Evolutionary conservation across 1,140 invertebrate species (phyloP).

Genomic region (Heterodera schachtii): DNA sequence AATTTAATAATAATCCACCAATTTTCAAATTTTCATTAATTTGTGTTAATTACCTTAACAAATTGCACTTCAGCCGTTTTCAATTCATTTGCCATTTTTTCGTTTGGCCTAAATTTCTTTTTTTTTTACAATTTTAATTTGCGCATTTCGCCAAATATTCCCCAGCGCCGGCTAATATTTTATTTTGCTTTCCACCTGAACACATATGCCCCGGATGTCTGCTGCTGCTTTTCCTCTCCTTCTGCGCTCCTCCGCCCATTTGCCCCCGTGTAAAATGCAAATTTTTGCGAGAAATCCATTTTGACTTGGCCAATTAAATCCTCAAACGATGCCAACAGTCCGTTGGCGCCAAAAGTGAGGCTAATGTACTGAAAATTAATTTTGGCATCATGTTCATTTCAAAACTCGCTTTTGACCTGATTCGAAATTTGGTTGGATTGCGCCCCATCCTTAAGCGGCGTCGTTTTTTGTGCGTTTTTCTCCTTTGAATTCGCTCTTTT

Average conservation of each 20-base stretch:
- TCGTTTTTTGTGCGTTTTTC: background rate
- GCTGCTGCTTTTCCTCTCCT: background rate
- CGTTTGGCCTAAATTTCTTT: slow-evolving; percentile 72
- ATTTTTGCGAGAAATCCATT: slow-evolving; percentile 32
- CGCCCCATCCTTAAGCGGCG: background rate
- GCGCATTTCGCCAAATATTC: background rate
- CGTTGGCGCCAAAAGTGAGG: slow-evolving; percentile 32
- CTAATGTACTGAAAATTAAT: slow-evolving; percentile 30
- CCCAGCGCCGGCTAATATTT: no score
- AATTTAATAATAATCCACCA: no score
- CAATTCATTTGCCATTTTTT: slow-evolving; percentile 41
- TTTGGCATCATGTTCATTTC: background rate
- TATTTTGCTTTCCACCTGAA: slow-evolving; percentile 64
- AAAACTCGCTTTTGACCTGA: background rate
- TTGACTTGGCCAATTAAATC: slow-evolving; percentile 25
- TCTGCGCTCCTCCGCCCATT: background rate
- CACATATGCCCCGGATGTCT: slow-evolving; percentile 34
- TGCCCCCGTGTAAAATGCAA: slow-evolving; percentile 21
- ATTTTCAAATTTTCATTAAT: no score
- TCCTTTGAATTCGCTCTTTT: background rate
- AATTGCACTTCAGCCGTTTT: slow-evolving; percentile 32
- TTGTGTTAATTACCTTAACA: slow-evolving; percentile 30
- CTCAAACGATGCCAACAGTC: slow-evolving; percentile 25
- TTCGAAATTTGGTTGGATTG: slow-evolving; percentile 16
- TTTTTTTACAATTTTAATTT: slow-evolving; percentile 11